Percentiles rank a stretch among this genome's conserved stretches.
Evolutionary conservation across 1,140 invertebrate genomes (phyloP).

Genomic region (Drosophila nasuta): DNA sequence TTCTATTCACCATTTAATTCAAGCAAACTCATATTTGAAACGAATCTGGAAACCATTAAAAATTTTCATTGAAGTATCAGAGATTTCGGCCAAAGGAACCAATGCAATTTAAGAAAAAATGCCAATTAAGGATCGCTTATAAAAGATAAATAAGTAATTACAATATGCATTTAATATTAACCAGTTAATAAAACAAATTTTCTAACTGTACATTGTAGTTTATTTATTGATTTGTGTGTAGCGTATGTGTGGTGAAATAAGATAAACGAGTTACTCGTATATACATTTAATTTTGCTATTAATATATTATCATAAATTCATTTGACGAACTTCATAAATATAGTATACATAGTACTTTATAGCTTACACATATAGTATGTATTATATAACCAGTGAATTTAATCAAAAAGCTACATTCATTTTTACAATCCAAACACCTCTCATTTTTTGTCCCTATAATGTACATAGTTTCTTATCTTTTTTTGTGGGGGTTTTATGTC

Average conservation of each 20-base stretch:
- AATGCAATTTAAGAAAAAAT: too few species aligned
- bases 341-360: constrained; percentile 28
- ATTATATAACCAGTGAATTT: constrained; percentile 5
- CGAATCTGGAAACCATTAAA: too few species aligned
- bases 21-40: too few species aligned
- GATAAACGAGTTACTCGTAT: constrained; percentile 13
- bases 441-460: constrained; percentile 2
- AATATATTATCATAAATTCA: constrained; percentile 38
- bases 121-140: too few species aligned
- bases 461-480: constrained; percentile 10
- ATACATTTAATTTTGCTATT: constrained; percentile 36
- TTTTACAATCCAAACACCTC: constrained; percentile 13
- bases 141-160: not conserved
- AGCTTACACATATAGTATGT: constrained; percentile 18
- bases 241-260: constrained; percentile 3
- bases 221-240: constrained; percentile 10
- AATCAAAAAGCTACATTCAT: constrained; percentile 24
- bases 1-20: not conserved
- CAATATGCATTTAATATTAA: too few species aligned
- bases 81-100: too few species aligned
- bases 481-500: constrained; percentile 19
- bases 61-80: too few species aligned
- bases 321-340: constrained; percentile 22
- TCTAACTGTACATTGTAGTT: constrained; percentile 9
- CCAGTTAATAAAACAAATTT: constrained; percentile 1